Percentiles rank a stretch among this genome's conserved stretches.
Conservation (phyloP, 2,113 vertebrate species). For the Rhinolophus ferrumequinum region DNA sequence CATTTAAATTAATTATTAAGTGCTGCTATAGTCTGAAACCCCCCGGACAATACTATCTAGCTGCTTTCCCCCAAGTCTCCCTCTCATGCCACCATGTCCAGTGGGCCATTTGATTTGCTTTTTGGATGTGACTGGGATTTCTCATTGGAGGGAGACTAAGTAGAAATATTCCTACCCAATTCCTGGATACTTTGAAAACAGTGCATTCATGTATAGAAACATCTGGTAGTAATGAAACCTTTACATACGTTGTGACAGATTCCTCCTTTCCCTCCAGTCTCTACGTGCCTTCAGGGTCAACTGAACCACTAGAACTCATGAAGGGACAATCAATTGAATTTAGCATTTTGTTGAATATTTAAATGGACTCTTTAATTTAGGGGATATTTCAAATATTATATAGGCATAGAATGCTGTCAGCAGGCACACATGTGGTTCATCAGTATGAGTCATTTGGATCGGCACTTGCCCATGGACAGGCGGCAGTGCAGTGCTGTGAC, state of each 20-base stretch:
- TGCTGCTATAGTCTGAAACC: not conserved
- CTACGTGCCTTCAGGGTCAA: not conserved
- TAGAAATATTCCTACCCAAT: not conserved
- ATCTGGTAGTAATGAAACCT: not conserved
- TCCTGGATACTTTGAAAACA: not conserved
- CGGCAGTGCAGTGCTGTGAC: too few relatives aligned
- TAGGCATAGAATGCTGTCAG: not conserved
- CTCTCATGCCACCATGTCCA: not conserved
- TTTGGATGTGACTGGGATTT: not conserved
- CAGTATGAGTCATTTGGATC: not conserved
- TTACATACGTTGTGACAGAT: not conserved
- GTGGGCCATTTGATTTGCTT: not conserved
- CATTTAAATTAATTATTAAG: not conserved
- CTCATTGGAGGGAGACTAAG: not conserved
- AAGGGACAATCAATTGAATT: not conserved
- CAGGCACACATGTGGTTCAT: not conserved
- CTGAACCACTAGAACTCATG: not conserved
- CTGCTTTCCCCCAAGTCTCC: not conserved
- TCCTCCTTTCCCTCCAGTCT: not conserved
- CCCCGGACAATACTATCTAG: not conserved
- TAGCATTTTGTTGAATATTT: not conserved
- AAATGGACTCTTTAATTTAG: not conserved
- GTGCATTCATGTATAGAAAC: not conserved
- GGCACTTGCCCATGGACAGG: not conserved
- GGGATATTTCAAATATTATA: not conserved